phyloP scores from a whole-genome alignment of 2,888 invertebrate genomes.

The Callinectes sapidus region DNA sequence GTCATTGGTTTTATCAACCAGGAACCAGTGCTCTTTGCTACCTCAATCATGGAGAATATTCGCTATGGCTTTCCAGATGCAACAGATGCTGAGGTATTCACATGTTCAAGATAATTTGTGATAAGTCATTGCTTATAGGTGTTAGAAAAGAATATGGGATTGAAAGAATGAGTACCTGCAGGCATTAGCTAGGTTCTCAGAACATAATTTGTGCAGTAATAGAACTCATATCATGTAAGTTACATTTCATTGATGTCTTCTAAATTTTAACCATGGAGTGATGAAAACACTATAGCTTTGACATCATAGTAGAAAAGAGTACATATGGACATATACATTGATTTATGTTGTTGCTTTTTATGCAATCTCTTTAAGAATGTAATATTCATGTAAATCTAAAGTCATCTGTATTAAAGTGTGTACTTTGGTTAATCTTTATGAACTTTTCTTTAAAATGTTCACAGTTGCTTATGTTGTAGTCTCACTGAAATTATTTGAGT shows the following conservation, averaged over 20 bases:
- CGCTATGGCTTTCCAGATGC: constrained; percentile 85
- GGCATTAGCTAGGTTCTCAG: not conserved
- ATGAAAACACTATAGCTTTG: too few species aligned
- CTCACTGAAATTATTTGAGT: not conserved
- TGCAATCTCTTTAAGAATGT: too few species aligned
- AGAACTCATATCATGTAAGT: not conserved
- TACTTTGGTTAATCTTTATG: not conserved
- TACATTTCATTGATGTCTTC: not conserved
- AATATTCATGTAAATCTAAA: too few species aligned
- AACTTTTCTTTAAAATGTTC: not conserved
- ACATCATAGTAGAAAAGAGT: too few species aligned
- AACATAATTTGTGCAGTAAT: not conserved
- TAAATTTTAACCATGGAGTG: too few species aligned
- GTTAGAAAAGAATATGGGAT: not conserved
- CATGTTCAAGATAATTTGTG: not conserved
- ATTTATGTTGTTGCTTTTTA: too few species aligned
- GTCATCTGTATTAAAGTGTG: too few species aligned
- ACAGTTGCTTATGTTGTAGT: not conserved
- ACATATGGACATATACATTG: too few species aligned
- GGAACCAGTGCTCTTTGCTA: constrained; percentile 95
- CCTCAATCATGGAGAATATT: constrained; percentile 93
- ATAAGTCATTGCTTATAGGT: not conserved
- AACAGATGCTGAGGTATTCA: constrained; percentile 78
- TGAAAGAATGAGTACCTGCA: not conserved
- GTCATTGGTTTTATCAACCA: constrained; percentile 93